A percentile compares a stretch with the other conserved stretches of the same genome.
Evolutionary conservation across 1,140 invertebrate genomes (phyloP).

Genomic region (Monomorium pharaonis): DNA sequence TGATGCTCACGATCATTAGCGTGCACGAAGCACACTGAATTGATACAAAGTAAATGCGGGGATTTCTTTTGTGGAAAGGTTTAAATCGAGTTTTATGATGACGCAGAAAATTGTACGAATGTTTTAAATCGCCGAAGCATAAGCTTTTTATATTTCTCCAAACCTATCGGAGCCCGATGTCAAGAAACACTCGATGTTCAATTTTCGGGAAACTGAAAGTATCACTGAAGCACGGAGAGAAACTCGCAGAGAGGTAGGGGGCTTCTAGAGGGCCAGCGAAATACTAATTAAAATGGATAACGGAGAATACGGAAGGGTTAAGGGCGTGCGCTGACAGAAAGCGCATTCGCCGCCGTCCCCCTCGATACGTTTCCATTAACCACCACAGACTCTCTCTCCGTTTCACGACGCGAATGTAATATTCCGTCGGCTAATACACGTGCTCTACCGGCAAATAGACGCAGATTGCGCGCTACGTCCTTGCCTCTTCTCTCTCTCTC

Average conservation of each 20-base stretch:
- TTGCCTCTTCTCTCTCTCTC: neutral
- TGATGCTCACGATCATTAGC: conserved; percentile 2
- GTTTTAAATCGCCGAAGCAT: neutral
- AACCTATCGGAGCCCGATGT: neutral
- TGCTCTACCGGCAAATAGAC: conserved; percentile 19
- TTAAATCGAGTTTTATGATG: neutral
- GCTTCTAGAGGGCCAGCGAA: neutral
- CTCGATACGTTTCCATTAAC: conserved; percentile 54
- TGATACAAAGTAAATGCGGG: neutral
- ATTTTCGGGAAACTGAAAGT: neutral
- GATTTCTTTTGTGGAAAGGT: neutral
- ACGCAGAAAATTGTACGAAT: neutral
- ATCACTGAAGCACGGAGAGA: neutral
- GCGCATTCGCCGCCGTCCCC: conserved; percentile 2
- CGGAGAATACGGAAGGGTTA: conserved; percentile 1
- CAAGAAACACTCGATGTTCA: neutral
- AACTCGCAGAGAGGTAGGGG: neutral
- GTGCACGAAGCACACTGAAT: neutral
- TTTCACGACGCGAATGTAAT: conserved; percentile 38
- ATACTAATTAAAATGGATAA: conserved; percentile 38
- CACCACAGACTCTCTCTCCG: conserved; percentile 6
- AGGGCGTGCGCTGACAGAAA: conserved; percentile 20
- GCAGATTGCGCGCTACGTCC: conserved; percentile 12
- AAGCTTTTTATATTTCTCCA: neutral
- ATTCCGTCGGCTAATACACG: conserved; percentile 36